phyloP scores from a whole-genome alignment of 1,140 invertebrate genomes.

The Plectrocnemia conspersa region DNA sequence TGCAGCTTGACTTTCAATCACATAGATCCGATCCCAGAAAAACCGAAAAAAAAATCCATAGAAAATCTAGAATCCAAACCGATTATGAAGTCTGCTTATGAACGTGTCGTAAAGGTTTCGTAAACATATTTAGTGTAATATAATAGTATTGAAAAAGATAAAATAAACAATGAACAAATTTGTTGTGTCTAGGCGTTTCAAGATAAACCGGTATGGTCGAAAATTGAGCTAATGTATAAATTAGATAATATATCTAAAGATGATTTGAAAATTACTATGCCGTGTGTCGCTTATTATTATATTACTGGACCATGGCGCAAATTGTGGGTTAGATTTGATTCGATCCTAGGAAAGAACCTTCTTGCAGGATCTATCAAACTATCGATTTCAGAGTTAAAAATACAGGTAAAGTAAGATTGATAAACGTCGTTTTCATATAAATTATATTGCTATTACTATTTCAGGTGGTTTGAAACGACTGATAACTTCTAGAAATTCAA shows the following conservation, averaged over 20 bases:
- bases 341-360: conserved; percentile 77
- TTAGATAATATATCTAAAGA: conserved; percentile 58
- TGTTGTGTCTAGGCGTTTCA: conserved; percentile 59
- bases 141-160: no score
- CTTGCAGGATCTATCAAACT: conserved; percentile 75
- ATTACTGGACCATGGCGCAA: conserved; percentile 82
- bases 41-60: conserved; percentile 51
- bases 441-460: not conserved
- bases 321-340: conserved; percentile 80
- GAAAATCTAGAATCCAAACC: no score
- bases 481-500: conserved; percentile 7
- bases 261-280: conserved; percentile 73
- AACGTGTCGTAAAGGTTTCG: no score
- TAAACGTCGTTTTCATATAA: not conserved
- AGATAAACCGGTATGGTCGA: conserved; percentile 80
- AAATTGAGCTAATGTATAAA: conserved; percentile 64
- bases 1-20: conserved; percentile 54
- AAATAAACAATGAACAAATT: no score
- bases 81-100: no score
- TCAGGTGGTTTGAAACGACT: conserved; percentile 10
- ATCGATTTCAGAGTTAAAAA: conserved; percentile 78
- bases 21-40: conserved; percentile 49
- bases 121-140: no score
- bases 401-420: conserved; percentile 49
- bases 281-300: conserved; percentile 78